Conservation (phyloP, 2,113 vertebrate genomes). For the Varanus komodoensis region DNA sequence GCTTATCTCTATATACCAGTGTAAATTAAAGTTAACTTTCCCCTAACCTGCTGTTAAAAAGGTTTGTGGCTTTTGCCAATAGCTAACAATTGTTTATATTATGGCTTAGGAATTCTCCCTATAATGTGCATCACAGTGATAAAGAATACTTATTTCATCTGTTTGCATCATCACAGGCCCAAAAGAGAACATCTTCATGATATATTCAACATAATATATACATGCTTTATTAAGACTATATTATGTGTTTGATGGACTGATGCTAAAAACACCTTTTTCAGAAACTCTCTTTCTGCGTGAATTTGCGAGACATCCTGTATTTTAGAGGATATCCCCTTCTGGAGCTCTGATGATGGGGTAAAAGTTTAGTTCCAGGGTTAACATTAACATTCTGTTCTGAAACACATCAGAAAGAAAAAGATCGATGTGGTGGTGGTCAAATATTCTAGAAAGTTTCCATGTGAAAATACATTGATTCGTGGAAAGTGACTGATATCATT, state of each 20-base stretch:
- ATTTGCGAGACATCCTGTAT: neutral
- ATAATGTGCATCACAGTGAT: slow-evolving; percentile 13
- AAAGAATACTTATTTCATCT: slow-evolving; percentile 14
- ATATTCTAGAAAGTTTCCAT: neutral
- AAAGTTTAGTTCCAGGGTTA: neutral
- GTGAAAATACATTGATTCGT: neutral
- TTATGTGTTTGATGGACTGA: neutral
- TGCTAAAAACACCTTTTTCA: neutral
- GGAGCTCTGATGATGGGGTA: neutral
- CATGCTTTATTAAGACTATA: neutral
- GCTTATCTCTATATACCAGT: too few species aligned
- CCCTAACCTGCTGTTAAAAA: slow-evolving; percentile 21
- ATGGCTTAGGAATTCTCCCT: slow-evolving; percentile 33
- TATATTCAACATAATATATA: neutral
- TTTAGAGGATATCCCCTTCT: neutral
- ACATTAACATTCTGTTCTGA: neutral
- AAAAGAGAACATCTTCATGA: slow-evolving; percentile 13
- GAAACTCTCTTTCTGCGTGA: neutral
- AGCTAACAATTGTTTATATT: slow-evolving; percentile 39
- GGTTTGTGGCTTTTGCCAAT: slow-evolving; percentile 19
- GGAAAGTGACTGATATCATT: neutral
- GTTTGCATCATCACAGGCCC: neutral
- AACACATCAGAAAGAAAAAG: neutral
- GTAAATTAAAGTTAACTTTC: neutral
- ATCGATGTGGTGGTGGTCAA: neutral